Conservation (phyloP, 2,113 vertebrate species). For the Triplophysa siluroides region DNA sequence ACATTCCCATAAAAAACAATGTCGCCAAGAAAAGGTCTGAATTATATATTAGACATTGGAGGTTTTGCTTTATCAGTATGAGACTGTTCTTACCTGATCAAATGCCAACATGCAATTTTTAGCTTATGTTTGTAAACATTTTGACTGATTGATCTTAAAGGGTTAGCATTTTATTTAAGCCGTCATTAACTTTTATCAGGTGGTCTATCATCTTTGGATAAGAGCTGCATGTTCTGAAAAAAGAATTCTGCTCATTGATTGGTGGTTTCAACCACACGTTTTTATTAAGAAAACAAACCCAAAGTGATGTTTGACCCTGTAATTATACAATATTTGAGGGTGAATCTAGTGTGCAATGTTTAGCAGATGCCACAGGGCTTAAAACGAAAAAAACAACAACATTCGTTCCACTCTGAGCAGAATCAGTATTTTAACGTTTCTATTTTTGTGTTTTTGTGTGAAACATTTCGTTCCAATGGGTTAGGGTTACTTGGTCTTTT, state of each 20-base stretch:
- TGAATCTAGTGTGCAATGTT: too few relatives aligned
- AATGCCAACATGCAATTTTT: neutral
- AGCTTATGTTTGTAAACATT: neutral
- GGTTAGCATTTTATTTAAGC: neutral
- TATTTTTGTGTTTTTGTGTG: too few relatives aligned
- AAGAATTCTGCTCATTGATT: neutral
- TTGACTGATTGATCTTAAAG: neutral
- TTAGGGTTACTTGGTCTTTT: too few relatives aligned
- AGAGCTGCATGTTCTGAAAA: too few relatives aligned
- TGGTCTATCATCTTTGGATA: neutral
- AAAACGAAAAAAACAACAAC: too few relatives aligned
- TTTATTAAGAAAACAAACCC: neutral
- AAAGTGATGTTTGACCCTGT: neutral
- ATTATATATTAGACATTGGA: neutral
- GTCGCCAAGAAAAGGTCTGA: neutral
- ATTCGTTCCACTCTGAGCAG: too few relatives aligned
- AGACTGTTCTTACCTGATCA: neutral
- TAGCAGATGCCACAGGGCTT: too few relatives aligned
- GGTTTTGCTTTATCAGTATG: neutral
- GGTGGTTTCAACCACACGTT: neutral
- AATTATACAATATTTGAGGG: neutral
- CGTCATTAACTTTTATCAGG: neutral
- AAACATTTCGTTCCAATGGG: too few relatives aligned
- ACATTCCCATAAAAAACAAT: neutral
- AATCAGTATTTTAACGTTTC: too few relatives aligned